Percentiles rank a stretch among this genome's conserved stretches.
phyloP scores from a whole-genome alignment of 2,113 vertebrate species.

The Budorcas taxicolor region DNA sequence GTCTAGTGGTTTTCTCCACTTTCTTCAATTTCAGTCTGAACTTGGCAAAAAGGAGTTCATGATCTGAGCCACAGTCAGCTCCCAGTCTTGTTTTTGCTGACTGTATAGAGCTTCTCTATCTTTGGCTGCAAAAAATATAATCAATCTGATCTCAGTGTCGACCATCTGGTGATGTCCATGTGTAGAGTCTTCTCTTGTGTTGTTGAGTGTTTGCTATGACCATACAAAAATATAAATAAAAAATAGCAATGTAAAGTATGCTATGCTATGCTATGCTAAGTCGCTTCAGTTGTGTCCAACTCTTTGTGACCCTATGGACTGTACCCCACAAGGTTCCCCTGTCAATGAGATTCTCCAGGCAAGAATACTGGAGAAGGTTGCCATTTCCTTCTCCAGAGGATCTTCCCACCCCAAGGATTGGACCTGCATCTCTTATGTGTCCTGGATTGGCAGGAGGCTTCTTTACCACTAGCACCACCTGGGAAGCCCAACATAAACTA shows the following conservation, averaged over 20 bases:
- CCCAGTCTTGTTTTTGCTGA: too few species aligned
- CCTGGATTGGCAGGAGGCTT: neutral
- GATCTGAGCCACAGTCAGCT: too few species aligned
- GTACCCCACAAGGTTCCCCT: neutral
- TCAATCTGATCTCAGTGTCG: too few species aligned
- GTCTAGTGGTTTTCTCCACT: too few species aligned
- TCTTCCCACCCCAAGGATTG: neutral
- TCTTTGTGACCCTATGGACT: neutral
- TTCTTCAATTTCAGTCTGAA: too few species aligned
- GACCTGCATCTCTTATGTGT: neutral
- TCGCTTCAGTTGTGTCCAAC: neutral
- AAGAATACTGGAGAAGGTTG: neutral
- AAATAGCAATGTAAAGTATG: neutral
- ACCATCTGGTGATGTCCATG: too few species aligned
- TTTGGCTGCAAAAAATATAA: too few species aligned
- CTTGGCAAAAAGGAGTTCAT: too few species aligned
- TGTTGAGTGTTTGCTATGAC: too few species aligned
- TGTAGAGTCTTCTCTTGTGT: too few species aligned
- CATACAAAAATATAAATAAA: neutral
- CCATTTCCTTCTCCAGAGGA: neutral
- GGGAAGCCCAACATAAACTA: neutral
- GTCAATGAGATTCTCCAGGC: neutral
- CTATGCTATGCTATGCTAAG: neutral
- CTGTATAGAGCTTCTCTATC: too few species aligned
- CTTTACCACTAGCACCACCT: neutral